Percentiles rank a stretch among this genome's conserved stretches.
Evolutionary conservation across 2,888 invertebrate species (phyloP).

Genomic region (Anodontia alba): DNA sequence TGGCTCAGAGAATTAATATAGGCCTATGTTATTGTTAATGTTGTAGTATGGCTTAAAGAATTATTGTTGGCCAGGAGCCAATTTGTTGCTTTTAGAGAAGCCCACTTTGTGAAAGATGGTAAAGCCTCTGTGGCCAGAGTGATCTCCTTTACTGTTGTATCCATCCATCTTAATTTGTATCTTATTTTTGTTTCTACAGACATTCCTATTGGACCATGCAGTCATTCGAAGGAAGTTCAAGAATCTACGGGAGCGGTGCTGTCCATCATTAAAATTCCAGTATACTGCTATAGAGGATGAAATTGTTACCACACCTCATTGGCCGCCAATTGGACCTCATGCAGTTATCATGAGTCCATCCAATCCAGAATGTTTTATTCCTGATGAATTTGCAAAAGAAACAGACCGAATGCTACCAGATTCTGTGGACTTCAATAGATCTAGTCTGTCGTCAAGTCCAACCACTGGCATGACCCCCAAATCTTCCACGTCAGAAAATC

Average conservation of each 20-base stretch:
- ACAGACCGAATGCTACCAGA: slow-evolving; percentile 54
- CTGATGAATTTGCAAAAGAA: slow-evolving; percentile 41
- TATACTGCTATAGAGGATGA: slow-evolving; percentile 79
- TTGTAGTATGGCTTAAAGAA: no score
- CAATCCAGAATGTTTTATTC: slow-evolving; percentile 10
- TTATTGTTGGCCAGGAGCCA: no score
- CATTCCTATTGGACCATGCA: slow-evolving; percentile 73
- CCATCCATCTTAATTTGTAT: no score
- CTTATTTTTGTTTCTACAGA: slow-evolving; percentile 59
- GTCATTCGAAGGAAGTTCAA: slow-evolving; percentile 62
- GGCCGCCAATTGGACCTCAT: slow-evolving; percentile 76
- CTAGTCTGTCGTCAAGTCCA: slow-evolving; percentile 18
- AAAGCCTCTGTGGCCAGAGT: no score
- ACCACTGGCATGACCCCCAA: slow-evolving; percentile 17
- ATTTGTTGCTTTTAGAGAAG: no score
- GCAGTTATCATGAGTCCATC: not conserved
- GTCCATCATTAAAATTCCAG: slow-evolving; percentile 63
- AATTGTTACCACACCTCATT: slow-evolving; percentile 70
- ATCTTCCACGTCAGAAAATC: slow-evolving; percentile 29
- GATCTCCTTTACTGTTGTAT: no score
- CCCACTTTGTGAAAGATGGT: no score
- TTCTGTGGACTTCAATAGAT: slow-evolving; percentile 18
- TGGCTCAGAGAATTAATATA: no score
- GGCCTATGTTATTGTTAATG: no score
- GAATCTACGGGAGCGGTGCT: slow-evolving; percentile 43